These are phyloP conservation scores for Actias luna DNA, from an alignment of 2,888 invertebrate genomes.

Conservation along the genomic window DNA sequence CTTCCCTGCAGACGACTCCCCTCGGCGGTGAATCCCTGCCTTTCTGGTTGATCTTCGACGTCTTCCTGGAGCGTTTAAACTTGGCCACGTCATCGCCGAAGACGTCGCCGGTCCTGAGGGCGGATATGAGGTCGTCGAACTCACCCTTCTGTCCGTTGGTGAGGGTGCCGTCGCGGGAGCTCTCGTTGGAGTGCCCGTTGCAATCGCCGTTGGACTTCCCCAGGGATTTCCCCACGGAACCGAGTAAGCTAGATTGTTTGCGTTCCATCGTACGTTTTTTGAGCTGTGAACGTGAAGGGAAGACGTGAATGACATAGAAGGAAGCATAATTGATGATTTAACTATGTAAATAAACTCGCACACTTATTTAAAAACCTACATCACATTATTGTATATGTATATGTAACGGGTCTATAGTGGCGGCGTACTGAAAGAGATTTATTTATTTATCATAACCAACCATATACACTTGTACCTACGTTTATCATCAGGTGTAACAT, in stretches of 20 bases:
- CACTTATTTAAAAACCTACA: too few relatives aligned
- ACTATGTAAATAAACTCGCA: too few relatives aligned
- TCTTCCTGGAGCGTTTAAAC: constrained; percentile 82
- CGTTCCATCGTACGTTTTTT: constrained; percentile 94
- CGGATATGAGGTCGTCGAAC: constrained; percentile 97
- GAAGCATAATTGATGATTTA: too few relatives aligned
- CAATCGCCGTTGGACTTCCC: constrained; percentile 83
- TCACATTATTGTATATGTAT: too few relatives aligned
- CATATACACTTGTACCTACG: too few relatives aligned
- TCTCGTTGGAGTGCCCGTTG: constrained; percentile 75
- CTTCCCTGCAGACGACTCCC: constrained; percentile 67
- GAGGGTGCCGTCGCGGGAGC: constrained; percentile 58
- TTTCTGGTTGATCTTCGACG: constrained; percentile 67
- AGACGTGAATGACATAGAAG: too few relatives aligned
- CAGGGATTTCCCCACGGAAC: constrained; percentile 87
- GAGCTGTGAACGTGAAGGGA: constrained; percentile 65
- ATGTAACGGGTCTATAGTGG: too few relatives aligned
- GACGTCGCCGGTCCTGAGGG: constrained; percentile 95
- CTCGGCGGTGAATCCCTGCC: constrained; percentile 74
- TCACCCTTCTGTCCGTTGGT: constrained; percentile 88
- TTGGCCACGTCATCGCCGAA: constrained; percentile 98
- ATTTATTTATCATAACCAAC: too few relatives aligned
- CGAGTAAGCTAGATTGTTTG: constrained; percentile 90
- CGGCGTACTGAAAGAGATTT: too few relatives aligned
- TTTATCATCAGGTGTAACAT: too few relatives aligned